These are phyloP conservation scores for Neodon shergylaensis DNA, from an alignment of 2,113 vertebrate genomes.

Conservation along the genomic window DNA sequence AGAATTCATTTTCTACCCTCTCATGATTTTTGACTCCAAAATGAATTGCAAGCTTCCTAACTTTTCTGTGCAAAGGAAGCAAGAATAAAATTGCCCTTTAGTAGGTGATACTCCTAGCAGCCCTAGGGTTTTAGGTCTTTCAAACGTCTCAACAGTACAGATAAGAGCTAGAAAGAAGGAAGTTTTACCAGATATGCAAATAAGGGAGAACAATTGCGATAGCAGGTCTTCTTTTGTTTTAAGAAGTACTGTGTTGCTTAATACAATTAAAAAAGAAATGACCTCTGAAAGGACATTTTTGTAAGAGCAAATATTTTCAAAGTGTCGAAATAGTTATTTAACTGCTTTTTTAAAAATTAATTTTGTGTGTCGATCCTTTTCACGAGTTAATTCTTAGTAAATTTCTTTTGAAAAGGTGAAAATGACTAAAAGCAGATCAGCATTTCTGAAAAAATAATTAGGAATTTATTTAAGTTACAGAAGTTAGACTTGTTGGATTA, in stretches of 20 bases:
- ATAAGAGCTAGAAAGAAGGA: neutral
- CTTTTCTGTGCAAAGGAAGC: constrained; percentile 17
- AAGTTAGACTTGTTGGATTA: neutral
- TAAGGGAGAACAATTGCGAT: neutral
- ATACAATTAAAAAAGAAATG: constrained; percentile 23
- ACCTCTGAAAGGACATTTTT: neutral
- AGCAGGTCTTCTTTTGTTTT: neutral
- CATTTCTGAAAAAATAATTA: neutral
- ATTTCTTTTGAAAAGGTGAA: constrained; percentile 43
- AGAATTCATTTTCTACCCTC: constrained; percentile 28
- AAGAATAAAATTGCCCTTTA: constrained; percentile 7
- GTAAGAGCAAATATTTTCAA: neutral
- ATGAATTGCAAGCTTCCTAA: neutral
- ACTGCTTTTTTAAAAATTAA: neutral
- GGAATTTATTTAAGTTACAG: neutral
- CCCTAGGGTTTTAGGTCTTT: constrained; percentile 26
- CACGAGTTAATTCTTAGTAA: neutral
- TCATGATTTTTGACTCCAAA: constrained; percentile 37
- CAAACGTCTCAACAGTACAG: neutral
- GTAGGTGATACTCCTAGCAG: neutral
- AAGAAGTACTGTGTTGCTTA: constrained; percentile 40
- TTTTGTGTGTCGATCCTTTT: neutral
- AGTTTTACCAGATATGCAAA: constrained; percentile 44
- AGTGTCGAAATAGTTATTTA: neutral
- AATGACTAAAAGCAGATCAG: neutral